phyloP scores from a whole-genome alignment of 2,113 vertebrate species.

The Poecile atricapillus region DNA sequence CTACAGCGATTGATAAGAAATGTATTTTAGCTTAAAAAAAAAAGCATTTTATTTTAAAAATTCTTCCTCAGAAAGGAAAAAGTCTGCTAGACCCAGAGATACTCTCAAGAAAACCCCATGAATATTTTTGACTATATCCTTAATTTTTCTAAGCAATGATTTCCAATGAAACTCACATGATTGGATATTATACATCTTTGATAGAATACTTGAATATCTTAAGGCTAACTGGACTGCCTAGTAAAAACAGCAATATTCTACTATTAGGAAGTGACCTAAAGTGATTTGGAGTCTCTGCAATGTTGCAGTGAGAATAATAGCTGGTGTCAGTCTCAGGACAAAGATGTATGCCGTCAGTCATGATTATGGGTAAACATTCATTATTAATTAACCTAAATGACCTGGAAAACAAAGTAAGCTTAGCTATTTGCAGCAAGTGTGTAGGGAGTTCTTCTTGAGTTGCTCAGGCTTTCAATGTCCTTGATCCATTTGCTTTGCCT shows the following conservation, averaged over 20 bases:
- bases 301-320: not conserved
- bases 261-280: not conserved
- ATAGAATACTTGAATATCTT: not conserved
- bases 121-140: not conserved
- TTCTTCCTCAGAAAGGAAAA: not conserved
- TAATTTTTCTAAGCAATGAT: not conserved
- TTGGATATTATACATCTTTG: not conserved
- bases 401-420: slow-evolving; percentile 13
- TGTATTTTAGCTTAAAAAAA: not conserved
- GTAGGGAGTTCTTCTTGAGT: not conserved
- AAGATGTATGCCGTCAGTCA: not conserved
- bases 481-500: not conserved
- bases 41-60: not conserved
- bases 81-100: not conserved
- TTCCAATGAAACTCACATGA: not conserved
- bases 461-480: not conserved
- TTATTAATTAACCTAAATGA: slow-evolving; percentile 11
- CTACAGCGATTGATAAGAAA: not conserved
- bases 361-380: not conserved
- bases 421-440: not conserved
- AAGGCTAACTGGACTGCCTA: not conserved
- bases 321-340: not conserved
- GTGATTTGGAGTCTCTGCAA: not conserved
- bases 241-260: not conserved
- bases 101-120: not conserved